Base-by-base conservation (phyloP, 2,888 invertebrate genomes). In the Nomada hirtipes region DNA sequence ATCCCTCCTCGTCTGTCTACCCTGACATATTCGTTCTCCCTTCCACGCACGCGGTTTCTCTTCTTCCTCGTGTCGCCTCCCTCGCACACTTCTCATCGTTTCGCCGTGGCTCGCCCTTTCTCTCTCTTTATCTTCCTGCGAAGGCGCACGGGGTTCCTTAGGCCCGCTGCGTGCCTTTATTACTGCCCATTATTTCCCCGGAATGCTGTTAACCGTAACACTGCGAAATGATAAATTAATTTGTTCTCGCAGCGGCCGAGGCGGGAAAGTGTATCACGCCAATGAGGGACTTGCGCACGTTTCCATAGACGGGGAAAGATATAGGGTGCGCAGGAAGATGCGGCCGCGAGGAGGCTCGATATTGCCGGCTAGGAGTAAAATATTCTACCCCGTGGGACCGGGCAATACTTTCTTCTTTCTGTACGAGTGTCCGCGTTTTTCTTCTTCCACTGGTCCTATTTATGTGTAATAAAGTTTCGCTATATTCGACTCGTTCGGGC, bases 181-280 rank as follows among this genome's bases (percentile, higher is more conserved):
- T 80, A 85, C 76, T 74, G 57, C 57, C 83, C 82, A 85, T 88
- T 88, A 83, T 85, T 86, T 85, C 85, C 53, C 64, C 73, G 74
- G 76, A 82, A 82, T 80, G 79, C 79, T 85, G 77, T 88, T 88
- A 85, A 87, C 85, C 80, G 80, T 83, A 83, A 84, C 84, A 77
- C 80, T 79, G 71, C 61, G 75, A 85, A 82, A 85, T 86, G 85
- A 86, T 88, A 86, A 87, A 88, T 87, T 88, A 87, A 88, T 88
- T 88, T 87, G 82, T 83, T 81, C 82, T 47, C 52, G 79, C 55
- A 80, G 73, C 79, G 60, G 60, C 78, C 52, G 57, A 68, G 80
- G 79, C 80, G 73, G 77, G 81, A 78, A 73, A 72, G 68, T 64
- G 76, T 83, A 85, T 79, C 77, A 61, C 63, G 73, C 74, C 77